Percentiles rank a stretch among this genome's conserved stretches.
phyloP scores from a whole-genome alignment of 2,888 invertebrate genomes.

The Chloroclysta siterata region DNA sequence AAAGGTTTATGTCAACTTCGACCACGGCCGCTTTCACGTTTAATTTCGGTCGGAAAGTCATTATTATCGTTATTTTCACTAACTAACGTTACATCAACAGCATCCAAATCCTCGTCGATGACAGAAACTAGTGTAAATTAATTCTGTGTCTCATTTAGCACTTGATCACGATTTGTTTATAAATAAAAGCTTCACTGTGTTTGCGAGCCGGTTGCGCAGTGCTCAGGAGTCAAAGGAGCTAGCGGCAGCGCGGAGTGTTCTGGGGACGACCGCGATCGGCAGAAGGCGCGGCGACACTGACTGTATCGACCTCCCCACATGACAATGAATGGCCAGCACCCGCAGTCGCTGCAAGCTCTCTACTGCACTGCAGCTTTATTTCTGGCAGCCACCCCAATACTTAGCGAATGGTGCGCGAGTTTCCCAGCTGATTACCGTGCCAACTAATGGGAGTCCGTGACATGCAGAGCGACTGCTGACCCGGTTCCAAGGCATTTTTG shows the following conservation, averaged over 20 bases:
- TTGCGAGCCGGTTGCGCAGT: slow-evolving; percentile 54
- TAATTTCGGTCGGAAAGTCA: slow-evolving; percentile 44
- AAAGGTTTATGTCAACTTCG: slow-evolving; percentile 49
- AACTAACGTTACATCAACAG: slow-evolving; percentile 41
- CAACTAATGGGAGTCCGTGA: slow-evolving; percentile 43
- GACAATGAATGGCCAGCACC: slow-evolving; percentile 72
- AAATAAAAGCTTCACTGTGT: slow-evolving; percentile 64
- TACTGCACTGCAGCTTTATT: slow-evolving; percentile 84
- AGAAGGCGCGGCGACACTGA: slow-evolving; percentile 73
- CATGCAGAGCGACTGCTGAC: slow-evolving; percentile 57
- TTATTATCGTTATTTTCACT: slow-evolving; percentile 51
- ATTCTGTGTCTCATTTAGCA: slow-evolving; percentile 43
- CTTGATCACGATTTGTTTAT: slow-evolving; percentile 65
- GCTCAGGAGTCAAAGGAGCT: slow-evolving; percentile 43
- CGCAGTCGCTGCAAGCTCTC: slow-evolving; percentile 79
- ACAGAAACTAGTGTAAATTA: slow-evolving; percentile 47
- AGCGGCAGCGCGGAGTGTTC: slow-evolving; percentile 25
- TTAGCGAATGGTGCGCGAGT: slow-evolving; percentile 46
- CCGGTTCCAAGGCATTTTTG: slow-evolving; percentile 50
- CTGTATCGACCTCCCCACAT: slow-evolving; percentile 70
- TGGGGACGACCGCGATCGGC: slow-evolving; percentile 58
- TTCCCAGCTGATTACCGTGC: slow-evolving; percentile 48
- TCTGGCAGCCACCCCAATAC: slow-evolving; percentile 74
- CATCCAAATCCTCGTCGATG: slow-evolving; percentile 36
- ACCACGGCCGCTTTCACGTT: slow-evolving; percentile 59